Percentiles rank a stretch among this genome's conserved stretches.
phyloP scores from a whole-genome alignment of 1,140 invertebrate species.

The Drosophila nebulosa region DNA sequence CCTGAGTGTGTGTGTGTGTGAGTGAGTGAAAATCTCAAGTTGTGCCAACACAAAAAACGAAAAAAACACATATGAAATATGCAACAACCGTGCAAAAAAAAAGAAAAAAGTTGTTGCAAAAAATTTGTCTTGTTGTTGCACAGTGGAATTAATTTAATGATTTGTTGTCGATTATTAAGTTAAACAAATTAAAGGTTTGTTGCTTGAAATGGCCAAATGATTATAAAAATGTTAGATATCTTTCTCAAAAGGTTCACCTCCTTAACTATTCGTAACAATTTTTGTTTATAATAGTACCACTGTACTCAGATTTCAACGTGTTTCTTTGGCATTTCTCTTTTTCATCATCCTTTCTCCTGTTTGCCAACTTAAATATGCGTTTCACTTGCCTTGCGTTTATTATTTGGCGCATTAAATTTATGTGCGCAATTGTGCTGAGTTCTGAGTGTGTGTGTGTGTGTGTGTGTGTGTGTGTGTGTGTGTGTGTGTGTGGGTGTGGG shows the following conservation, averaged over 20 bases:
- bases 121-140: constrained; percentile 1
- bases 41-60: constrained; percentile 28
- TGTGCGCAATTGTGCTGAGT: constrained; percentile 75
- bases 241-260: too few relatives aligned
- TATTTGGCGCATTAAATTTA: constrained; percentile 75
- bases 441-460: too few relatives aligned
- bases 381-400: constrained; percentile 63
- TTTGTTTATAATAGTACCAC: too few relatives aligned
- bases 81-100: constrained; percentile 27
- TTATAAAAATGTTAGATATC: too few relatives aligned
- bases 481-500: too few relatives aligned
- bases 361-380: constrained; percentile 46
- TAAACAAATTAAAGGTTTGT: background rate
- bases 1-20: constrained; percentile 7
- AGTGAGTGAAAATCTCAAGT: constrained; percentile 49
- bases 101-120: background rate
- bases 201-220: too few relatives aligned
- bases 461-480: constrained; percentile 27
- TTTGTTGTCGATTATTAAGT: too few relatives aligned
- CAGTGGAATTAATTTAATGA: too few relatives aligned
- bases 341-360: background rate
- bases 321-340: background rate
- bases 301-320: background rate
- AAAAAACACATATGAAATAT: constrained; percentile 12
- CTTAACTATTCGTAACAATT: too few relatives aligned